These are phyloP conservation scores for Discoglossus pictus DNA, from an alignment of 2,797 vertebrate species.

Conservation along the genomic window DNA sequence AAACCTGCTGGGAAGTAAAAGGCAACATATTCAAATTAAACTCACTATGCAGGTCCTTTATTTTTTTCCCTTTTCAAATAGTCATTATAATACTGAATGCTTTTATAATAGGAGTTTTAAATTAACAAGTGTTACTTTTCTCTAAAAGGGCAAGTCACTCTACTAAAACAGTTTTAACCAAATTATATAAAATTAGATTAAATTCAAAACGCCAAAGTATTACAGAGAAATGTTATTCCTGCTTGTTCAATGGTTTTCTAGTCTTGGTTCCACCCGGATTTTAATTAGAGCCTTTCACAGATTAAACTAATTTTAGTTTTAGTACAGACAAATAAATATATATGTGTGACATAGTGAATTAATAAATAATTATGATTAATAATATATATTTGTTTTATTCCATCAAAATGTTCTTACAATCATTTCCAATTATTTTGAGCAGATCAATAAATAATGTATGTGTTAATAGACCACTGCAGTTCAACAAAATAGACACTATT, in stretches of 20 bases:
- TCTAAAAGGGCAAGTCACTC: slow-evolving; percentile 23
- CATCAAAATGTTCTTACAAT: too few relatives aligned
- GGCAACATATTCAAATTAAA: slow-evolving; percentile 45
- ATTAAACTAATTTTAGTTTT: too few relatives aligned
- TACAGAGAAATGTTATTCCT: slow-evolving; percentile 10
- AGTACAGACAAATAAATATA: too few relatives aligned
- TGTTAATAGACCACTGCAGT: too few relatives aligned
- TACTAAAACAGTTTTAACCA: slow-evolving; percentile 17
- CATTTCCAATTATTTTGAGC: too few relatives aligned
- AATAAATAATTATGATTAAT: too few relatives aligned
- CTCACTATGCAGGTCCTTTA: slow-evolving; percentile 24
- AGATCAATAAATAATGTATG: too few relatives aligned
- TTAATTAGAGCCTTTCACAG: slow-evolving; percentile 29
- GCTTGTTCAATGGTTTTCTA: too few relatives aligned
- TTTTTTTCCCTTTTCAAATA: slow-evolving; percentile 1
- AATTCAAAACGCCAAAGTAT: slow-evolving; percentile 10
- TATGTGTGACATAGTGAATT: too few relatives aligned
- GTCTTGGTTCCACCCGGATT: slow-evolving; percentile 16
- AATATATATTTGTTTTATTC: too few relatives aligned
- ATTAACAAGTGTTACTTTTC: slow-evolving; percentile 26
- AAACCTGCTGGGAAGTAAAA: slow-evolving; percentile 48
- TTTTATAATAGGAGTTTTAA: slow-evolving; percentile 34
- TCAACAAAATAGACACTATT: too few relatives aligned
- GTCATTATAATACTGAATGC: slow-evolving; percentile 25
- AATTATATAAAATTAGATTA: slow-evolving; percentile 38